Evolutionary conservation across 2,113 vertebrate genomes (phyloP), one percentile per base, ranked within the genome.

Genomic region (Pseudopipra pipra): DNA sequence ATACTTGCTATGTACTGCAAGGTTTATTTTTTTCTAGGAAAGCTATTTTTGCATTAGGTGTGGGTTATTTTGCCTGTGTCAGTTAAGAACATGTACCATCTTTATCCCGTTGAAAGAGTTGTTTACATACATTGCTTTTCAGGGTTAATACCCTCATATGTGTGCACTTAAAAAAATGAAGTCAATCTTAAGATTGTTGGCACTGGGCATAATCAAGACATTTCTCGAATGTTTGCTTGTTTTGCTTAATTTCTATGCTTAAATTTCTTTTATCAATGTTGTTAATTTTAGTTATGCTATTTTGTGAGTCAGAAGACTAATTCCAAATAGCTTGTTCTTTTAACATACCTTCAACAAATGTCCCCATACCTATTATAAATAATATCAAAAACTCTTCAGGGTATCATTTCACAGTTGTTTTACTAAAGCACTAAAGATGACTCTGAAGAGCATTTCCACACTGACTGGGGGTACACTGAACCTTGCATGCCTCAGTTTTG

Each of bases 151-250:
- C 7, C 22, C 14, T 46, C 10, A 12, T 82, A 30, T 20, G 28
- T 43, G 4, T 33, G 11, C 41, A 28, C n/a, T 55, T 75, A 3
- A 63, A 90, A 46, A 70, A 24, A 46, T 35, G 39, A 70, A 20
- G 15, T 59, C 14, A 55, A 1, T 43, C 52, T 82, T 63, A 51
- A 62, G 27, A 61, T n/a, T 44, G 14, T 58, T 89, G 41, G 18
- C 2, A 8, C 11, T 62, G 46, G 31, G 6, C 10, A 11, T 58
- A 47, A 54, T 44, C 23, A 28, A 72, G 27, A 44, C 0, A 1
- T 72, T 72, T 79, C 30, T 51, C 73, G n/a, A 41, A 13, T 87
- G 20, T 18, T 61, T 79, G 14, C 27, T 86, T 58, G 14, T 65
- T 91, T 74, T 84, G 13, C 55, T 85, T 80, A 15, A 70, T 85